These are phyloP conservation scores for Platichthys stellatus DNA, from an alignment of 2,113 vertebrate genomes.

Conservation along the genomic window DNA sequence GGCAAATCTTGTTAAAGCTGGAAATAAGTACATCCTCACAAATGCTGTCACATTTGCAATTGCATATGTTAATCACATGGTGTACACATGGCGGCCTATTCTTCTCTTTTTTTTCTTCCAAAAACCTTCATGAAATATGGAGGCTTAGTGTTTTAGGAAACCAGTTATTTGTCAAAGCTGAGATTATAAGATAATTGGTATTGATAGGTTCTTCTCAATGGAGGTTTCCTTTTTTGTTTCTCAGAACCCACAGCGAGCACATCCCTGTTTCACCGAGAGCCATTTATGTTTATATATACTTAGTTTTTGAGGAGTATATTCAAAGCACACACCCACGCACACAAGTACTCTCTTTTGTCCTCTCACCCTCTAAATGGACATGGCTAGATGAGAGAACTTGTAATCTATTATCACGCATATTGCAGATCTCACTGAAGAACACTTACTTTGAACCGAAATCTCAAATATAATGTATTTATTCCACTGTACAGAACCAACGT, in stretches of 20 bases:
- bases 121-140: too few relatives aligned
- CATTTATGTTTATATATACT: slow-evolving; percentile 9
- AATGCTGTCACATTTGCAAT: too few relatives aligned
- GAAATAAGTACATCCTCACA: too few relatives aligned
- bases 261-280: background rate
- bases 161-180: too few relatives aligned
- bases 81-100: too few relatives aligned
- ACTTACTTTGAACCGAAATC: background rate
- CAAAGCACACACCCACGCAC: background rate
- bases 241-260: background rate
- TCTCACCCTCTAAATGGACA: slow-evolving; percentile 25
- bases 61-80: too few relatives aligned
- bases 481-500: slow-evolving; percentile 90
- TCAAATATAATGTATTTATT: background rate
- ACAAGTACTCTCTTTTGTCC: slow-evolving; percentile 19
- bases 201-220: too few relatives aligned
- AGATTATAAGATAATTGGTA: too few relatives aligned
- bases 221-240: background rate
- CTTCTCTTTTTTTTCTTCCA: too few relatives aligned
- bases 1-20: too few relatives aligned
- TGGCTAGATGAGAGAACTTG: slow-evolving; percentile 10
- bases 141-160: too few relatives aligned
- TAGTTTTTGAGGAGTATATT: slow-evolving; percentile 1
- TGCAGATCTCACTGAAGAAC: background rate
- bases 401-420: slow-evolving; percentile 14